These are phyloP conservation scores for Dipus sagitta DNA, from an alignment of 2,797 vertebrate genomes.

Conservation along the genomic window DNA sequence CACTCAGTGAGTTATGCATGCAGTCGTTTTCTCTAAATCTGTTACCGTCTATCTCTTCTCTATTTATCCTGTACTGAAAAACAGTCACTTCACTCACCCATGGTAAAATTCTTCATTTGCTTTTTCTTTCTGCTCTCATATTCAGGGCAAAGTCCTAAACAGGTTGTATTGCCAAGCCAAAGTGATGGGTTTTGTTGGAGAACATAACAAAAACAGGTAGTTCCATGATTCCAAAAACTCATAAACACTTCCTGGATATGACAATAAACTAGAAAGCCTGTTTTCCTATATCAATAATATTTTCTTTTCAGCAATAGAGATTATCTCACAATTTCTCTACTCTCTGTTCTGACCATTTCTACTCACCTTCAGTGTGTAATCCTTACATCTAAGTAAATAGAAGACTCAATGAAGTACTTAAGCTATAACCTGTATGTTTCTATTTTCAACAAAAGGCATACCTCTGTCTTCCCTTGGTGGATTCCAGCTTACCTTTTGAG, in stretches of 20 bases:
- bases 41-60: not conserved
- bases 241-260: not conserved
- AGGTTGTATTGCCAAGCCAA: not conserved
- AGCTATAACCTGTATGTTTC: not conserved
- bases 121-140: not conserved
- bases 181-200: not conserved
- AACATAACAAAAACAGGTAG: not conserved
- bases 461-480: not conserved
- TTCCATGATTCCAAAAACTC: not conserved
- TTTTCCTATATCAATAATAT: not conserved
- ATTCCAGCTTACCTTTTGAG: not conserved
- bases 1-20: not conserved
- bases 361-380: not conserved
- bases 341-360: not conserved
- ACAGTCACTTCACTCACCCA: not conserved
- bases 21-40: not conserved
- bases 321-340: not conserved
- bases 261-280: not conserved
- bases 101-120: not conserved
- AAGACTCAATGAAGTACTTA: not conserved
- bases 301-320: not conserved
- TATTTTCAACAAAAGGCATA: not conserved
- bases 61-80: not conserved
- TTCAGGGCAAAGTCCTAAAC: not conserved
- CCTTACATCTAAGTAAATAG: not conserved